Evolutionary conservation across 2,113 vertebrate genomes (phyloP), one percentile per base, ranked within the genome.

Genomic region (Notothenia coriiceps): DNA sequence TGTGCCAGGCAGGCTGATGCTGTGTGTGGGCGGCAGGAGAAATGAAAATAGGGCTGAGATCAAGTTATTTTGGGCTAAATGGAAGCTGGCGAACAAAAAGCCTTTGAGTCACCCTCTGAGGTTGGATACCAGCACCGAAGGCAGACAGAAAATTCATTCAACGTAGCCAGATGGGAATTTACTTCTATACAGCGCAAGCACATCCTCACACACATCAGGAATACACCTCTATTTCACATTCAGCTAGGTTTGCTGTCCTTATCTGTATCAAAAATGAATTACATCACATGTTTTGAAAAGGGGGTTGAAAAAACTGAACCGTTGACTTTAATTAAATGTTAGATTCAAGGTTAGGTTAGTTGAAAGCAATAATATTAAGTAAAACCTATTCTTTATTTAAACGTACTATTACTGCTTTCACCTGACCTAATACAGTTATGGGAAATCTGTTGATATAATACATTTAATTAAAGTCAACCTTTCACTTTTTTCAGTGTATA

Each of bases 41-140:
- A 91, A 90, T 91, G 84, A 91, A 92, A 91, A 90, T 91, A 90
- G 90, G 90, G 76, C 85, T 90, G 74, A 90, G 88, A 90, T 91
- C 89, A 90, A 92, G 87, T 85, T 93, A 93, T 93, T 92, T 90
- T 89, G 18, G 79, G 87, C 82, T 81, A 81, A 91, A 91, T 87
- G 77, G 79, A 91, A 88, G 81, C 86, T 64, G 73, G 75, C 20
- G 73, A 91, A 89, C 88, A 90, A 91, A 91, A 89, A 85, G 85
- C 78, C 86, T 90, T 93, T 91, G 91, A 90, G 87, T 91, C 89
- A 92, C 81, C 64, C 86, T 86, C 80, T 72, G 86, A 88, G 77
- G 84, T 76, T 73, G 85, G 85, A 90, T 82, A 86, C 69, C 81
- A 86, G 79, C 68, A 57, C 64, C 44, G 20, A 47, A 84, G 51